A percentile compares a stretch with the other conserved stretches of the same genome.
These are phyloP conservation scores for Enteromius viviparus DNA, from an alignment of 2,797 vertebrate species.

Conservation along the genomic window DNA sequence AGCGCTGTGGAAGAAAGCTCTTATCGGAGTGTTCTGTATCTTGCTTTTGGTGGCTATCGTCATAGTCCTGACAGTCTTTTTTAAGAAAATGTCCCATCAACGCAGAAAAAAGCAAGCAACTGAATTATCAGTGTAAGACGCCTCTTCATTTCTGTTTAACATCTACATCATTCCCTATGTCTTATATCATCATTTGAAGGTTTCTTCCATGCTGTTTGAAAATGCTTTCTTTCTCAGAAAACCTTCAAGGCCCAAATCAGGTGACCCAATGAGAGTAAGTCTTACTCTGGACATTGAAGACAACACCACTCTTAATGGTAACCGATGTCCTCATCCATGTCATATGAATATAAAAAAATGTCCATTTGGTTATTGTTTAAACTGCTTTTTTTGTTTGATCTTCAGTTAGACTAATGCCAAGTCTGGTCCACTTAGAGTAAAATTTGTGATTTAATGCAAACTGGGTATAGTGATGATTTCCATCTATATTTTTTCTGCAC, in stretches of 20 bases:
- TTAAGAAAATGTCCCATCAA: conserved; percentile 61
- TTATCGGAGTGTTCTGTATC: conserved; percentile 68
- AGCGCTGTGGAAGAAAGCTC: conserved; percentile 76
- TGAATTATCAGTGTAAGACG: conserved; percentile 76
- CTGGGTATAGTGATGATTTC: no score
- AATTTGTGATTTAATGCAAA: no score
- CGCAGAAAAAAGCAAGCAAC: conserved; percentile 57
- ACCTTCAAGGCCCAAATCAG: conserved; percentile 69
- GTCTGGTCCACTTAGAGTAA: no score
- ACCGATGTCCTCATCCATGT: not conserved
- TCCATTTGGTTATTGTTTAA: not conserved
- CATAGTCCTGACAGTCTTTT: conserved; percentile 64
- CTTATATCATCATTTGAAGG: not conserved
- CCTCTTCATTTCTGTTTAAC: conserved; percentile 34
- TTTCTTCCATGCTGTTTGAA: conserved; percentile 36
- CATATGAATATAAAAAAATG: not conserved
- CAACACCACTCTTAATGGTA: conserved; percentile 72
- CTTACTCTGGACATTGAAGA: conserved; percentile 73
- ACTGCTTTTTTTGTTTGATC: not conserved
- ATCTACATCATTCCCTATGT: not conserved
- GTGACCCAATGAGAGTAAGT: conserved; percentile 69
- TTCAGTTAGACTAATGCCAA: not conserved
- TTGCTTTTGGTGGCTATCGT: conserved; percentile 65
- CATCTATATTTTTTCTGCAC: no score
- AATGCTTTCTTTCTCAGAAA: conserved; percentile 69